Evolutionary conservation across 23 tunicate genomes (phyloP), one percentile per base, ranked within the genome.

Genomic region (Oikopleura vanhoeffeni): DNA sequence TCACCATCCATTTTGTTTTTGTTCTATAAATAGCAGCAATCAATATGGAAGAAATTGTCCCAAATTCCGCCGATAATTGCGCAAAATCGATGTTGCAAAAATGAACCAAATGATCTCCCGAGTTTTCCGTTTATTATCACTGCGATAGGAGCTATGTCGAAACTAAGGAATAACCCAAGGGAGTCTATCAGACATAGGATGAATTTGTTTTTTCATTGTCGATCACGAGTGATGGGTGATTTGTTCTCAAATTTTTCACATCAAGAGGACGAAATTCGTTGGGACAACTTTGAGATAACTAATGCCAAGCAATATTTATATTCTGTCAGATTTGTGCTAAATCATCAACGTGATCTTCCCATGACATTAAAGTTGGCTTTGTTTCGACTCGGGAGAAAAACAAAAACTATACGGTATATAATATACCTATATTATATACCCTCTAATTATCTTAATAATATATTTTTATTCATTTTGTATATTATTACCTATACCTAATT

Each of bases 51-150:
- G 97, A 91, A 39, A 91, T 91, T 0, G 97, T 91, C 85, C n/a
- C 89, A 91, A 18, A 91, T 49, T 28, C 97, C 97, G 30, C 97
- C 97, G 41, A 91, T 83, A 67, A 91, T 91, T 0, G 97, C 97
- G 85, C 97, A 91, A 58, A n/a, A 89, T 89, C 0, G 97, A 91
- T 1, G 97, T 91, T 32, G 89, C 41, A 77, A 91, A 91, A 86
- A 88, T n/a, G n/a, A 91, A n/a, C 88, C 40, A 57, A 91, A 91
- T 4, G 97, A 91, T 40, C 89, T 82, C 0, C 87, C 67, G 2
- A n/a, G n/a, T n/a, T 84, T 88, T 86, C 88, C 97, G n/a, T 85
- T 82, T 40, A 88, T 88, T 30, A 76, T 57, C 38, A 91, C 91
- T 88, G 89, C 89, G 88, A 91, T 88, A 1, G 97, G 97, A 39